Percentiles rank a stretch among this genome's conserved stretches.
Evolutionary conservation across 2,888 invertebrate species (phyloP).

Genomic region (Perdita meconis): DNA sequence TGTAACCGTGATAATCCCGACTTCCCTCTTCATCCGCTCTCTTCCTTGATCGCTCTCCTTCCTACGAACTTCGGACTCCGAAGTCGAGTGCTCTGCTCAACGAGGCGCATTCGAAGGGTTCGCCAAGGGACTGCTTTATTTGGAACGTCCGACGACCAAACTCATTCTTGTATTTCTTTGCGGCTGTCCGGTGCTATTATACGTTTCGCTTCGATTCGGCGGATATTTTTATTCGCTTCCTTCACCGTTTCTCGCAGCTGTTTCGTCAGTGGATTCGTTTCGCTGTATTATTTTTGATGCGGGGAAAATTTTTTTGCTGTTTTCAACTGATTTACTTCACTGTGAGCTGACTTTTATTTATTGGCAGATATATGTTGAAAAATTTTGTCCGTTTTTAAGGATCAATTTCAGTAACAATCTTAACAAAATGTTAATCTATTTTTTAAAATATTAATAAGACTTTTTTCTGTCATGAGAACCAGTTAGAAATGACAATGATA

Average conservation of each 20-base stretch:
- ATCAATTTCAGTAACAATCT: too few relatives aligned
- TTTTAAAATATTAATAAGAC: too few relatives aligned
- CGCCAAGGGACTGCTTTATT: constrained; percentile 55
- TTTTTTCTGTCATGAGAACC: too few relatives aligned
- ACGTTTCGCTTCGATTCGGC: constrained; percentile 29
- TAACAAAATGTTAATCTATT: too few relatives aligned
- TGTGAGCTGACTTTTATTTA: too few relatives aligned
- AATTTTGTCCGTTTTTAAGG: too few relatives aligned
- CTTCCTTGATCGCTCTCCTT: constrained; percentile 8
- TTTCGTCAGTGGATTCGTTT: constrained; percentile 15
- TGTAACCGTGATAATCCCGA: constrained; percentile 54
- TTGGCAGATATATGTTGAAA: too few relatives aligned
- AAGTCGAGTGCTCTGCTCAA: constrained; percentile 29
- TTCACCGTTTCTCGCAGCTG: constrained; percentile 31
- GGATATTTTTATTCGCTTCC: constrained; percentile 13
- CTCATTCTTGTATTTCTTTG: constrained; percentile 41
- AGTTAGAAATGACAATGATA: too few relatives aligned
- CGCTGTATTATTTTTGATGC: background rate
- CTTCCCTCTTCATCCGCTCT: constrained; percentile 47
- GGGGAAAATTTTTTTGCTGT: background rate
- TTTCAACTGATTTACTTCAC: too few relatives aligned
- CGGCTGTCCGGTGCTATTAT: constrained; percentile 36
- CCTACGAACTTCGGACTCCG: too few relatives aligned
- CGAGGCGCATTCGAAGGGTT: constrained; percentile 46
- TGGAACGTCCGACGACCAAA: constrained; percentile 60